These are phyloP conservation scores for Amphipyra tragopoginis DNA, from an alignment of 2,888 invertebrate species.

Conservation along the genomic window DNA sequence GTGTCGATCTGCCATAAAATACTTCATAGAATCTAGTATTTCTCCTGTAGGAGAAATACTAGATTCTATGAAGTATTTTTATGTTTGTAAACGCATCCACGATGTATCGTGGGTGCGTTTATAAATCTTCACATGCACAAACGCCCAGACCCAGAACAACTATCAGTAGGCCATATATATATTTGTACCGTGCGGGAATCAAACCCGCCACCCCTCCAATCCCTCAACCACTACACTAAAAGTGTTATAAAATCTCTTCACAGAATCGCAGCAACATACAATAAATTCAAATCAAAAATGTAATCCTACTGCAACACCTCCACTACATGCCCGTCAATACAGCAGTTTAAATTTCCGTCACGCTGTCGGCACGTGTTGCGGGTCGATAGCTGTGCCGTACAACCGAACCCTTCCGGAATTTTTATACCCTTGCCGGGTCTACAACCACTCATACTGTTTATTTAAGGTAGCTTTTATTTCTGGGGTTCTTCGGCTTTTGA, in stretches of 20 bases:
- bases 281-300: background rate
- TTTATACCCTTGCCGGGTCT: constrained; percentile 60
- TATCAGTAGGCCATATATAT: too few species aligned
- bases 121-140: too few species aligned
- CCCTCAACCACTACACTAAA: too few species aligned
- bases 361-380: constrained; percentile 71
- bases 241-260: background rate
- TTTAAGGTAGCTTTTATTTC: constrained; percentile 38
- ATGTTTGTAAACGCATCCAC: too few species aligned
- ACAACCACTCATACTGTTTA: constrained; percentile 28
- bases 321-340: constrained; percentile 38
- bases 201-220: too few species aligned
- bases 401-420: constrained; percentile 66
- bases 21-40: too few species aligned
- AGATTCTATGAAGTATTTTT: too few species aligned
- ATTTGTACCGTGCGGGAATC: too few species aligned
- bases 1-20: too few species aligned
- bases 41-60: too few species aligned
- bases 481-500: constrained; percentile 10
- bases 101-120: too few species aligned
- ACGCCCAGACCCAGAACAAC: too few species aligned
- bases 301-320: constrained; percentile 18
- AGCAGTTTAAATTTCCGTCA: constrained; percentile 74
- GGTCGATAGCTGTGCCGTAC: constrained; percentile 64
- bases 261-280: background rate